Evolutionary conservation across 2,888 invertebrate genomes (phyloP).

Genomic region (Embidobia sp.): DNA sequence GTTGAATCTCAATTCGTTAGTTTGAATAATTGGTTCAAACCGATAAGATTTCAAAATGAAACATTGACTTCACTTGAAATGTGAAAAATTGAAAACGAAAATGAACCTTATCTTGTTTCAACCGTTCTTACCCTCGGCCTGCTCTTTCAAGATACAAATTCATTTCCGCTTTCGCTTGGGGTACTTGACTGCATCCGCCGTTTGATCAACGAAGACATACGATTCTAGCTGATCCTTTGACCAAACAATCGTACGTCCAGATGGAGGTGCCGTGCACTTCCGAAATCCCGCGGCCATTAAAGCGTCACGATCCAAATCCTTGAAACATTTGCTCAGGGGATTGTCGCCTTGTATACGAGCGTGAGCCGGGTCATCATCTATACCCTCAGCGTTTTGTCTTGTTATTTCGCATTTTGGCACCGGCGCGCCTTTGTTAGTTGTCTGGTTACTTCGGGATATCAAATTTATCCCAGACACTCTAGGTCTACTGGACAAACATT

Average conservation of each 20-base stretch:
- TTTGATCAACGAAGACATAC: constrained; percentile 14
- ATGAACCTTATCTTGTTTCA: too few relatives aligned
- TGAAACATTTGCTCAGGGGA: constrained; percentile 77
- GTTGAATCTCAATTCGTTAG: too few relatives aligned
- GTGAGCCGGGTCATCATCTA: constrained; percentile 37
- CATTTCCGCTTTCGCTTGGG: constrained; percentile 5
- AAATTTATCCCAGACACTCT: constrained; percentile 56
- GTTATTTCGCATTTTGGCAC: constrained; percentile 64
- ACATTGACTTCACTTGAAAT: too few relatives aligned
- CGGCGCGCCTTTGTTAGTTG: constrained; percentile 35
- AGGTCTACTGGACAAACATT: constrained; percentile 75
- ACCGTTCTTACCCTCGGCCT: too few relatives aligned
- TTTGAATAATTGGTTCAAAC: too few relatives aligned
- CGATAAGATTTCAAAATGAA: too few relatives aligned
- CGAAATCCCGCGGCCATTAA: constrained; percentile 77
- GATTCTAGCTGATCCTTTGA: constrained; percentile 43
- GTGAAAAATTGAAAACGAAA: too few relatives aligned
- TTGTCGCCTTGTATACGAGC: constrained; percentile 75
- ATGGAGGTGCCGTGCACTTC: constrained; percentile 73
- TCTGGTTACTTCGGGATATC: constrained; percentile 45
- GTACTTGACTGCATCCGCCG: constrained; percentile 1
- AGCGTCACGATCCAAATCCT: constrained; percentile 76
- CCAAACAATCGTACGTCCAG: constrained; percentile 49
- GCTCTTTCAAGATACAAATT: too few relatives aligned
- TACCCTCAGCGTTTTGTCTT: constrained; percentile 58